A percentile compares a stretch with the other conserved stretches of the same genome.
These are phyloP conservation scores for Drosophila cracens DNA, from an alignment of 2,888 invertebrate genomes.

Conservation along the genomic window DNA sequence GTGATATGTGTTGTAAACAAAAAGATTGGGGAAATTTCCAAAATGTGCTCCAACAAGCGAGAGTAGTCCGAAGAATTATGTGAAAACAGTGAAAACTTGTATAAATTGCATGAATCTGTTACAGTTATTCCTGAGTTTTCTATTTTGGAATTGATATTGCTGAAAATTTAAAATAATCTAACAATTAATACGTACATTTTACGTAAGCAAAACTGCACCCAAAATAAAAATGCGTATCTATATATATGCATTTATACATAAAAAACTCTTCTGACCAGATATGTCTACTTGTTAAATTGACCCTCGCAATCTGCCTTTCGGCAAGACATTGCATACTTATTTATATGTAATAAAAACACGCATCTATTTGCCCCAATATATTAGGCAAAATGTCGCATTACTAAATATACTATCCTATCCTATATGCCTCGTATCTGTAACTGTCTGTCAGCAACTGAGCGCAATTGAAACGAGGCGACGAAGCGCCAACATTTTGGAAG, in stretches of 20 bases:
- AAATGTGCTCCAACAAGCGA: slow-evolving; percentile 28
- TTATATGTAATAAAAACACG: slow-evolving; percentile 26
- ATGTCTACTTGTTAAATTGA: not conserved
- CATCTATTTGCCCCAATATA: slow-evolving; percentile 29
- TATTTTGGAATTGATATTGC: not conserved
- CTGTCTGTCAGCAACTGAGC: slow-evolving; percentile 58
- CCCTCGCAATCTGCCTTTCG: slow-evolving; percentile 20
- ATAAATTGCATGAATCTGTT: not conserved
- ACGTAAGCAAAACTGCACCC: not conserved
- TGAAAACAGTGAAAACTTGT: not conserved
- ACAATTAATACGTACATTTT: not conserved
- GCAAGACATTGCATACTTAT: slow-evolving; percentile 29
- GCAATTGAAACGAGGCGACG: slow-evolving; percentile 67
- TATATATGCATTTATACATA: not conserved
- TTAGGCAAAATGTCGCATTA: slow-evolving; percentile 34
- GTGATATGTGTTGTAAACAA: slow-evolving; percentile 68
- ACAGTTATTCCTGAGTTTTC: not conserved
- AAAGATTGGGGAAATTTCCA: slow-evolving; percentile 35
- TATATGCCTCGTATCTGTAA: slow-evolving; percentile 35
- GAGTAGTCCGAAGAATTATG: slow-evolving; percentile 8
- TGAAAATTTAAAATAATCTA: not conserved
- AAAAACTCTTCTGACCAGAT: not conserved
- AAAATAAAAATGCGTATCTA: not conserved
- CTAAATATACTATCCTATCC: slow-evolving; percentile 36
- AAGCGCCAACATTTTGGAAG: slow-evolving; percentile 76